Evolutionary conservation across 2,797 vertebrate genomes (phyloP), one percentile per base, ranked within the genome.

Genomic region (Echiichthys vipera): DNA sequence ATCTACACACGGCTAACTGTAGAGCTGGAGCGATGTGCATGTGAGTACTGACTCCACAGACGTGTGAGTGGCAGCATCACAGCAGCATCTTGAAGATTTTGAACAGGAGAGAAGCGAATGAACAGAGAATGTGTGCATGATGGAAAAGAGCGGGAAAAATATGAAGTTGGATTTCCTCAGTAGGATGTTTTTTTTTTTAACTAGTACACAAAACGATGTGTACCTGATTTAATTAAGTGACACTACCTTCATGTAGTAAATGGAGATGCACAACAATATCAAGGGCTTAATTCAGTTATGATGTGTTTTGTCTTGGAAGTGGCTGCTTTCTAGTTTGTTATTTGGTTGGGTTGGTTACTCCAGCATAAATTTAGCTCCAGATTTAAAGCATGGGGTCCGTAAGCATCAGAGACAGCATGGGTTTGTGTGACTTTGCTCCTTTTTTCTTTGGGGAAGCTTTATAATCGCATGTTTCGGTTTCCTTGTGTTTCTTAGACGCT

Each of bases 401-500:
- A n/a, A 69, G 65, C 68, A 62, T 30, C 71, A 55, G 22, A 22
- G 27, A 50, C 32, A 22, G 80, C 77, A 77, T 77, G 71, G 10
- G 14, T 34, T 68, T 59, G 29, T 55, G 7, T 68, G 5, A 56
- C 2, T 24, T 39, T 36, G 7, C 7, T 3, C 1, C 2, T 8
- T 18, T 3, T 20, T 0, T 18, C 1, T 13, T 13, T 34, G 12
- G 5, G 29, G 0, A 2, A 17, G 15, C 3, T 18, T 27, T 49
- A 7, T 51, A 5, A 69, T 69, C 2, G 32, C 14, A 18, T 36
- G 12, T 43, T 0, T 18, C 37, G 17, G 3, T 40, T 58, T 32
- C 42, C 1, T 66, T 65, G 34, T 69, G 1, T 75, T 30, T 42
- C 43, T 5, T 82, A 99, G 98, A 29, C 96, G 98, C 43, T 98